Evolutionary conservation across 2,888 invertebrate genomes (phyloP).

Genomic region (Hirudinaria manillensis): DNA sequence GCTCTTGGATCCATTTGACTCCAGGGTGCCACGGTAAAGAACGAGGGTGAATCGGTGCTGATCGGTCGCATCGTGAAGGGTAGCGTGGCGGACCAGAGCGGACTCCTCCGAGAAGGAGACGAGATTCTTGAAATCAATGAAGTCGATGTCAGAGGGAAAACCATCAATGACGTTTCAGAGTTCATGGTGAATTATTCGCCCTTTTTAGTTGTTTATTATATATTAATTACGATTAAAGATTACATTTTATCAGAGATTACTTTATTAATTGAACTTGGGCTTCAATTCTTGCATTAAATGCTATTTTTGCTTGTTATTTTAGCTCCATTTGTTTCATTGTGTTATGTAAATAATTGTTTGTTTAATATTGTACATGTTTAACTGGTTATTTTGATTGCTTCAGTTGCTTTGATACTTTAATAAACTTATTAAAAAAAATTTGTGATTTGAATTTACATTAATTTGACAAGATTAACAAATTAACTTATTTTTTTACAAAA

Average conservation of each 20-base stretch:
- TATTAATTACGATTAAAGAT: background rate
- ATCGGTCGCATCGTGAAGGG: slow-evolving; percentile 73
- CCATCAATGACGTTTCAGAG: slow-evolving; percentile 94
- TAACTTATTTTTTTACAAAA: slow-evolving; percentile 11
- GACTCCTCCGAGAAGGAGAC: slow-evolving; percentile 81
- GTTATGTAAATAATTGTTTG: no score
- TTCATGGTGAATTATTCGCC: slow-evolving; percentile 60
- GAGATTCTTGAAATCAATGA: slow-evolving; percentile 92
- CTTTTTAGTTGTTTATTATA: background rate
- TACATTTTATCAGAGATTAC: background rate
- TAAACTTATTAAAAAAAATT: no score
- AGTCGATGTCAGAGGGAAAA: slow-evolving; percentile 88
- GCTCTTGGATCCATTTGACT: no score
- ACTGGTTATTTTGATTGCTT: no score
- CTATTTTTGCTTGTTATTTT: no score
- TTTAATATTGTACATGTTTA: no score
- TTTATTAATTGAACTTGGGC: background rate
- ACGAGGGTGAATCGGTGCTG: slow-evolving; percentile 52
- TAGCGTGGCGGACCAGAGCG: slow-evolving; percentile 92
- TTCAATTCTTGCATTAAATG: no score
- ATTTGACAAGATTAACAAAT: background rate
- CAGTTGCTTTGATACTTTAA: no score
- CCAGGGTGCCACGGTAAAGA: slow-evolving; percentile 66
- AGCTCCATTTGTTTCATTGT: no score
- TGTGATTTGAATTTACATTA: no score